Evolutionary conservation across 2,113 vertebrate genomes (phyloP), one percentile per base, ranked within the genome.

Genomic region (Ancistrus triradiatus): DNA sequence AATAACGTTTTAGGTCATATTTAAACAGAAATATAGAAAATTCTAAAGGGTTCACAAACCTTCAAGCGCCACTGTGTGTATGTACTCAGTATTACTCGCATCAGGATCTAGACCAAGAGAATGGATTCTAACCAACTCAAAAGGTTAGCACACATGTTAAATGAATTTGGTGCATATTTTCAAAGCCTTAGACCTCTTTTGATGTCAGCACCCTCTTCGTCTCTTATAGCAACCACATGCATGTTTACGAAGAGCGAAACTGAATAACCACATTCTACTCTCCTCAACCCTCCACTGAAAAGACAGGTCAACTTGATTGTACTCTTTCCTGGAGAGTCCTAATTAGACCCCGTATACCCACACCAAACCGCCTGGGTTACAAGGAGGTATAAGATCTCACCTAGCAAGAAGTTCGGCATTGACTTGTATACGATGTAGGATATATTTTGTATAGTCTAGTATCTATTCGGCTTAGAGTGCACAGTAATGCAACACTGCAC

Each of bases 171-270:
- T 22, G 31, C 57, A 44, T 6, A 10, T 55, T 9, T 5, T 22
- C 4, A 53, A 48, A 51, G 19, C 69, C 25, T 11, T 3, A 19
- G 48, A 42, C 4, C 6, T 65, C 64, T 21, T 35, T 8, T 69
- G 22, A n/a, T 62, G 40, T 2, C 7, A 13, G 51, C 3, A 11
- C 28, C 33, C 13, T n/a, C 9, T 15, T 28, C 22, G 2, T 17
- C 27, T 49, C 67, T 44, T 40, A 17, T 44, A 67, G n/a, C n/a
- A 46, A 43, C 79, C 77, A 84, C 13, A 81, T 76, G 73, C 74
- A 69, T 82, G 78, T 79, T 85, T 81, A 78, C 77, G 76, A 76
- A 83, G 81, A 83, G 86, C 81, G 81, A 82, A 85, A 86, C 80
- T 77, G 66, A 82, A 72, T 77, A 75, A 24, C 56, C 55, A 63